phyloP scores from a whole-genome alignment of 2,888 invertebrate species.

The Nemotelus nigrinus region DNA sequence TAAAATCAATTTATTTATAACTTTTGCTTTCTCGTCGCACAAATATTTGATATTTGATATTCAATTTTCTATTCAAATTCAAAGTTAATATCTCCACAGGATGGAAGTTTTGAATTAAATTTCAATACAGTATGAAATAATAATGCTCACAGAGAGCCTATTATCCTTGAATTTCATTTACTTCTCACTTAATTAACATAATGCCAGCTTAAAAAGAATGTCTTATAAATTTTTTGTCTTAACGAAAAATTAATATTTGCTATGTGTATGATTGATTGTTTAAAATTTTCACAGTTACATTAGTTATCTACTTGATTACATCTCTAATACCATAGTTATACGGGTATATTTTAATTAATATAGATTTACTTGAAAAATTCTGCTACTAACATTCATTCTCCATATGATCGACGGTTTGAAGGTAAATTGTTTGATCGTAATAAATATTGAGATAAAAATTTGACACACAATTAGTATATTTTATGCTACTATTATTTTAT shows the following conservation, averaged over 20 bases:
- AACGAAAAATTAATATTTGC: background rate
- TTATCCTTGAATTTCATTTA: too few relatives aligned
- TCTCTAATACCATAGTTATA: constrained; percentile 36
- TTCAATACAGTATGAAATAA: too few relatives aligned
- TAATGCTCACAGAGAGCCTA: too few relatives aligned
- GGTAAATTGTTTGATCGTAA: constrained; percentile 28
- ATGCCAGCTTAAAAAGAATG: too few relatives aligned
- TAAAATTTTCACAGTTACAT: constrained; percentile 47
- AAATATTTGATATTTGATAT: too few relatives aligned
- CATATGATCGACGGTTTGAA: constrained; percentile 1
- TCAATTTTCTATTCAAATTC: too few relatives aligned
- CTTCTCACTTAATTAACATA: too few relatives aligned
- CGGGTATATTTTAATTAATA: constrained; percentile 31
- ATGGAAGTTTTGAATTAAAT: too few relatives aligned
- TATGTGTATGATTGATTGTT: constrained; percentile 15
- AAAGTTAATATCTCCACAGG: too few relatives aligned
- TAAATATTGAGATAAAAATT: constrained; percentile 42
- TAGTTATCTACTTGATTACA: constrained; percentile 37
- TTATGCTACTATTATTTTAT: constrained; percentile 16
- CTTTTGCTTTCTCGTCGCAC: too few relatives aligned
- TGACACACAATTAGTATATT: constrained; percentile 46
- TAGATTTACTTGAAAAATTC: constrained; percentile 27
- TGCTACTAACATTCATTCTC: constrained; percentile 33
- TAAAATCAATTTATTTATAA: too few relatives aligned
- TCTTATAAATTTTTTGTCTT: too few relatives aligned